Conservation (phyloP, 2,113 vertebrate genomes). For the Prionailurus viverrinus region DNA sequence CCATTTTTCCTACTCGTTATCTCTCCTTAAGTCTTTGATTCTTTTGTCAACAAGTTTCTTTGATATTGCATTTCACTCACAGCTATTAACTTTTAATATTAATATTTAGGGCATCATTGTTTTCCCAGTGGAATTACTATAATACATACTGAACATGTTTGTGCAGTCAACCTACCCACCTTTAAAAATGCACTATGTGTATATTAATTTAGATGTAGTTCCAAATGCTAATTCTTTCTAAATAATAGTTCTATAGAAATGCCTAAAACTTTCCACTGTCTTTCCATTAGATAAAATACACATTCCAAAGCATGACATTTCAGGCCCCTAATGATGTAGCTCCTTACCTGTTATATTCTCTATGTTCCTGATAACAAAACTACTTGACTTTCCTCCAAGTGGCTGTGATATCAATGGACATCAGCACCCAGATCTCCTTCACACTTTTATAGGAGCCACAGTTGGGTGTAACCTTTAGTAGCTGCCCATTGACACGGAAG, state of each 20-base stretch:
- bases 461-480: not conserved
- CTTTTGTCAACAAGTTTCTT: not conserved
- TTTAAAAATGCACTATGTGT: not conserved
- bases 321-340: fast-evolving
- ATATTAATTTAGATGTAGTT: not conserved
- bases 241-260: not conserved
- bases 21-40: not conserved
- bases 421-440: not conserved
- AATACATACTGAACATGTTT: not conserved
- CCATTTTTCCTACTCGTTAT: not conserved
- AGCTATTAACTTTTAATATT: not conserved
- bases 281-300: not conserved
- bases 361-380: not conserved
- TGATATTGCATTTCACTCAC: not conserved
- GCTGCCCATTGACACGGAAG: not conserved
- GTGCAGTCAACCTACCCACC: fast-evolving
- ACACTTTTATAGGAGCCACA: not conserved
- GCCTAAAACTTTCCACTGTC: not conserved
- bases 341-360: not conserved
- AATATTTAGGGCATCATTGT: not conserved
- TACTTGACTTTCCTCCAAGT: not conserved
- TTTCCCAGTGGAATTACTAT: not conserved
- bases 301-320: not conserved
- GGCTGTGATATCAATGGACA: not conserved
- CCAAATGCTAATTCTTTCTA: not conserved